Conservation (phyloP, 2,888 invertebrate species). For the Byasa hedistus region DNA sequence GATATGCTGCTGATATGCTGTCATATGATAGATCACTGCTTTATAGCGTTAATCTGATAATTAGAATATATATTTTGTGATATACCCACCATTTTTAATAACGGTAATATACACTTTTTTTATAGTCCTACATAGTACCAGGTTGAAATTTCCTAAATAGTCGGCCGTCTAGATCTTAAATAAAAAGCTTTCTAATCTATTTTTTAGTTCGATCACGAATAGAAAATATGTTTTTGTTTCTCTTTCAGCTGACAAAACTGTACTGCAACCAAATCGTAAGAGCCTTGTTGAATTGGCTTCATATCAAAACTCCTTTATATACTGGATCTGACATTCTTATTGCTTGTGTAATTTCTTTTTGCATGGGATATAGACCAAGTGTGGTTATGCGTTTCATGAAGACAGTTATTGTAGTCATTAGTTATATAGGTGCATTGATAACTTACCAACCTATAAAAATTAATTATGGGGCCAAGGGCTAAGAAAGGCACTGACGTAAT, state of each 20-base stretch:
- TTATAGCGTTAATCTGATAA: too few relatives aligned
- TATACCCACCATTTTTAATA: background rate
- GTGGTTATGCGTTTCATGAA: constrained; percentile 2
- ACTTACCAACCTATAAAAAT: too few relatives aligned
- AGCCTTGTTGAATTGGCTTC: constrained; percentile 38
- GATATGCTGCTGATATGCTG: too few relatives aligned
- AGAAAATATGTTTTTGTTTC: constrained; percentile 50
- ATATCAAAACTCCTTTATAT: constrained; percentile 15
- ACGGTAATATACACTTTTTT: background rate
- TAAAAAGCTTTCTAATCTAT: constrained; percentile 17
- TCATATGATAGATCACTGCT: too few relatives aligned
- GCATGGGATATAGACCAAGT: constrained; percentile 12
- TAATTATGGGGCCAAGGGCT: too few relatives aligned
- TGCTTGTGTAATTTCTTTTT: constrained; percentile 16
- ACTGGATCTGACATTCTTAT: constrained; percentile 5
- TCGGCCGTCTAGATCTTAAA: background rate
- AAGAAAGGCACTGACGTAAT: too few relatives aligned
- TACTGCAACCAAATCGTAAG: constrained; percentile 77
- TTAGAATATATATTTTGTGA: background rate
- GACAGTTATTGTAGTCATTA: background rate
- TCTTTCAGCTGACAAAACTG: constrained; percentile 77
- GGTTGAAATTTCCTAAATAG: constrained; percentile 5
- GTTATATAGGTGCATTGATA: too few relatives aligned
- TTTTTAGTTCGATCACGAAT: constrained; percentile 35
- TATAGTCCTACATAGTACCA: background rate